Evolutionary conservation across 2,113 vertebrate genomes (phyloP).

Genomic region (Caracal caracal): DNA sequence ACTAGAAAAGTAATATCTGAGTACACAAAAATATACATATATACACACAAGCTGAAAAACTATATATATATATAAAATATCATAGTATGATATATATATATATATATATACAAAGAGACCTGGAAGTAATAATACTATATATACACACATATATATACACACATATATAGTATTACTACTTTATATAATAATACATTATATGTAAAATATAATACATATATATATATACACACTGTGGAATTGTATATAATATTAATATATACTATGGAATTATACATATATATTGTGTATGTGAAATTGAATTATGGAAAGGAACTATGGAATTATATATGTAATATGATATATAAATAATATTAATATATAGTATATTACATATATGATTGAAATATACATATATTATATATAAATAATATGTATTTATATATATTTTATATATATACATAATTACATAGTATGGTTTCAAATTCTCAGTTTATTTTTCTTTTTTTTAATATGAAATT

Average conservation of each 20-base stretch:
- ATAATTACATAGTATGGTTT: not conserved
- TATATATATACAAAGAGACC: not conserved
- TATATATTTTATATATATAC: not conserved
- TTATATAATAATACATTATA: too few species aligned
- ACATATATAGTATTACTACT: too few species aligned
- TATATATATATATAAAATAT: not conserved
- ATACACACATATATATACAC: not conserved
- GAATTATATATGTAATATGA: not conserved
- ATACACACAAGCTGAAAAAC: not conserved
- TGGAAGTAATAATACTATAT: not conserved
- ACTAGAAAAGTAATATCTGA: constrained; percentile 35
- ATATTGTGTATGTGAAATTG: not conserved
- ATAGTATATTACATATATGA: too few species aligned
- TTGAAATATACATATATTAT: not conserved
- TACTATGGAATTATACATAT: not conserved
- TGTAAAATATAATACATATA: not conserved
- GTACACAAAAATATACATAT: not conserved
- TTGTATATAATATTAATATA: not conserved
- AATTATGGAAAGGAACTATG: not conserved
- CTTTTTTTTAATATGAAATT: too few species aligned
- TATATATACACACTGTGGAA: not conserved
- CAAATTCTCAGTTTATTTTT: not conserved
- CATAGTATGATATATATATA: not conserved
- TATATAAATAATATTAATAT: not conserved
- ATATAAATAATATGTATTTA: not conserved